Evolutionary conservation across 2,797 vertebrate genomes (phyloP), one percentile per base, ranked within the genome.

Genomic region (Parambassis ranga): DNA sequence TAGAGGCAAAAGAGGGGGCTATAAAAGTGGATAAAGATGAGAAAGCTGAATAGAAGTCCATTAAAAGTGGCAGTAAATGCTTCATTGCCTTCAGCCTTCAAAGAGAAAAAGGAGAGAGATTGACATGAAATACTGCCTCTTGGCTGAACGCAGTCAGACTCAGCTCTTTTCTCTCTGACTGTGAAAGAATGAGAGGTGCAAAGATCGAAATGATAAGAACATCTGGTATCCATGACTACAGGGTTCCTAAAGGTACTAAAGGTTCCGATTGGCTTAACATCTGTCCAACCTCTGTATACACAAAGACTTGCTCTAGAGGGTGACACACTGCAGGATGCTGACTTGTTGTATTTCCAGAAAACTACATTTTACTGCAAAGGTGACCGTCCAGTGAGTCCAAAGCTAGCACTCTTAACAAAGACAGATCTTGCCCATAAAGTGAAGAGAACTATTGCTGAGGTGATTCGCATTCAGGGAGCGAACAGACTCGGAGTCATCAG

Each of bases 11-110:
- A 64, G 18, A 53, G 37, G 44, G 27, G 49, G 71, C 56, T 43
- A 69, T 84, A 72, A 83, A 80, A 79, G 60, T 64, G 56, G 67
- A 80, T 68, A 63, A 76, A 58, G 39, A 36, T 59, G 47, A 59
- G 50, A 71, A 78, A 77, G 71, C 75, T 81, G 72, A 87, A 83
- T 37, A 82, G 64, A 75, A 81, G 71, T 82, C 74, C 71, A 83
- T 84, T 84, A 85, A 82, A 82, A 79, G 75, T 72, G 61, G 16
- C 57, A 69, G 65, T 65, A 77, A 79, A 81, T 63, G 75, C 77
- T 76, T 77, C 75, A 65, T 71, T 74, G 73, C 61, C 50, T 81
- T 64, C 52, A 69, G 71, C 71, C 41, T 67, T 76, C 48, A 35
- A 26, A 46, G 62, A 35, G 35, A 39, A 47, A 39, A 48, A 52